These are phyloP conservation scores for Nemopilema nomurai DNA, from an alignment of 30 jellyfish, hydroid and myxozoan genomes.

Conservation along the genomic window DNA sequence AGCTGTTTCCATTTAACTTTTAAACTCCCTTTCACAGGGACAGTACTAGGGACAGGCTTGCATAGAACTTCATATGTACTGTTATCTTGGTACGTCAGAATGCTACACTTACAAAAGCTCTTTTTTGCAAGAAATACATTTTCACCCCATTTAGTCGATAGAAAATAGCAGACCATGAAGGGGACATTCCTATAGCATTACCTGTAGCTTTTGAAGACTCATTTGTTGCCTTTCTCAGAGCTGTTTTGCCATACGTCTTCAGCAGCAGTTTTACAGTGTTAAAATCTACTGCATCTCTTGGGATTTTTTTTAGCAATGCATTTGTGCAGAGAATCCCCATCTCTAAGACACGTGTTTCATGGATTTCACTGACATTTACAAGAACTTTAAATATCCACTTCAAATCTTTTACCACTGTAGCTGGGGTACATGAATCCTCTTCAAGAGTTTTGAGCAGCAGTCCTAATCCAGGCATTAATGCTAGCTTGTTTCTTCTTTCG, in stretches of 20 bases:
- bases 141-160: not conserved
- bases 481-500: constrained; percentile 10
- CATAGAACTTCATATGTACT: too few species aligned
- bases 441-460: constrained; percentile 24
- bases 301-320: not conserved
- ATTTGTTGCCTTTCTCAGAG: constrained; percentile 2
- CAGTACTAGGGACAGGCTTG: too few species aligned
- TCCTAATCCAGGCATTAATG: constrained; percentile 19
- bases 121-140: not conserved
- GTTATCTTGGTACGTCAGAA: too few species aligned
- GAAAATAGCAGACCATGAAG: too few species aligned
- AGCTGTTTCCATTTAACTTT: too few species aligned
- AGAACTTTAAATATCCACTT: not conserved
- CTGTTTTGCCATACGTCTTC: constrained; percentile 9
- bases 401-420: constrained; percentile 18
- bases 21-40: too few species aligned
- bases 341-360: constrained; percentile 6
- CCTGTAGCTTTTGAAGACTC: constrained; percentile 8
- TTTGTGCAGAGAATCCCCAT: constrained; percentile 16
- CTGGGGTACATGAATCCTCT: not conserved
- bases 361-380: constrained; percentile 14
- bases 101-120: too few species aligned
- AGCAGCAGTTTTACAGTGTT: not conserved
- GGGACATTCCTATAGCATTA: too few species aligned
- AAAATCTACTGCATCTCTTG: not conserved